A percentile compares a stretch with the other conserved stretches of the same genome.
Evolutionary conservation across 1,140 invertebrate species (phyloP).

Genomic region (Geopemphigus sp.): DNA sequence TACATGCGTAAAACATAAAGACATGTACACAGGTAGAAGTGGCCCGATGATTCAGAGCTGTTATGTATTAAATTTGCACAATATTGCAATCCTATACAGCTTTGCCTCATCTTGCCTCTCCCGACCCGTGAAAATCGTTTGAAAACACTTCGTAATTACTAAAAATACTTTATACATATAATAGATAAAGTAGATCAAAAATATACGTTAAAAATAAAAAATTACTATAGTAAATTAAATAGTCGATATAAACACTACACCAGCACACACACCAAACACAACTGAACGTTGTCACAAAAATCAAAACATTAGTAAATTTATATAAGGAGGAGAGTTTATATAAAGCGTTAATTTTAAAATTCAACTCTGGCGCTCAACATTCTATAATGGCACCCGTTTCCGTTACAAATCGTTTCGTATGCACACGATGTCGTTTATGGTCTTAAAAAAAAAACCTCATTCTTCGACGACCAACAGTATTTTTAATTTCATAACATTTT

Average conservation of each 20-base stretch:
- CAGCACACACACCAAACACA: neutral
- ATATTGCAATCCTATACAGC: conserved; percentile 28
- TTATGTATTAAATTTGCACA: conserved; percentile 18
- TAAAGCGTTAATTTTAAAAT: conserved; percentile 50
- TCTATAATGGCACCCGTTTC: conserved; percentile 47
- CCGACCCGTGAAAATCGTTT: conserved; percentile 1
- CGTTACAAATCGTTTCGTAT: conserved; percentile 45
- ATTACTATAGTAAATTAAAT: neutral
- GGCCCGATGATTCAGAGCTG: conserved; percentile 47
- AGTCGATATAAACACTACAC: neutral
- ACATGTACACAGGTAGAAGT: conserved; percentile 26
- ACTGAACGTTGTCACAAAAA: conserved; percentile 16
- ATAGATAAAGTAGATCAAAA: neutral
- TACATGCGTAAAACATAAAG: neutral
- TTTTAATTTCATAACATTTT: conserved; percentile 27
- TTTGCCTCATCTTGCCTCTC: conserved; percentile 49
- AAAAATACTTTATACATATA: neutral
- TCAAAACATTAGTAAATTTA: conserved; percentile 29
- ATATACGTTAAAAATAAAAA: neutral
- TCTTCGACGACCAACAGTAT: conserved; percentile 5
- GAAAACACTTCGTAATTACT: neutral
- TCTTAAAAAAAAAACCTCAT: conserved; percentile 11
- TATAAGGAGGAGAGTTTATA: conserved; percentile 26
- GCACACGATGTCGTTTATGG: conserved; percentile 3
- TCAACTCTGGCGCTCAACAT: conserved; percentile 45